These are phyloP conservation scores for Eriosoma lanigerum DNA, from an alignment of 1,140 invertebrate genomes.

Conservation along the genomic window DNA sequence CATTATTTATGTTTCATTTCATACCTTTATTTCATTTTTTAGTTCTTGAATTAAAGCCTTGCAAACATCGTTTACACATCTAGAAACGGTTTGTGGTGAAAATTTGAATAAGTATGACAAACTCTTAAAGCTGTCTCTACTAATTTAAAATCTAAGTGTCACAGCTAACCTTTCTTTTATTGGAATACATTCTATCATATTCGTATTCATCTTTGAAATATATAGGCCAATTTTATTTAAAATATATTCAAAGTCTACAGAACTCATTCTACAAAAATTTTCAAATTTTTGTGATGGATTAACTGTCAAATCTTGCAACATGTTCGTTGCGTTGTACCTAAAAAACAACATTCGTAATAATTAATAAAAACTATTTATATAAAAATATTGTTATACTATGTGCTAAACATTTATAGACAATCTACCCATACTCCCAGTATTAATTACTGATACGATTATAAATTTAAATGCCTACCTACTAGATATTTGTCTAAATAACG, in stretches of 20 bases:
- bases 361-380: too few species aligned
- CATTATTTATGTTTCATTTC: too few species aligned
- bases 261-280: conserved; percentile 28
- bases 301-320: neutral
- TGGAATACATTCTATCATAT: neutral
- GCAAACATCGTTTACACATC: neutral
- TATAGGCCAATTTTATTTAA: conserved; percentile 5
- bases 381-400: too few species aligned
- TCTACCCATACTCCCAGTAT: too few species aligned
- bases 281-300: neutral
- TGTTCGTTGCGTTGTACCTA: too few species aligned
- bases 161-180: conserved; percentile 23
- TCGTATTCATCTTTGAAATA: neutral
- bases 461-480: too few species aligned
- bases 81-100: neutral
- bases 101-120: conserved; percentile 12
- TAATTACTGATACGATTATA: too few species aligned
- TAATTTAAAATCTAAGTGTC: neutral
- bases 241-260: neutral
- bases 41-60: neutral
- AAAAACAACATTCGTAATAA: too few species aligned
- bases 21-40: conserved; percentile 10
- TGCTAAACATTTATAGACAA: too few species aligned
- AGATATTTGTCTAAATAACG: too few species aligned
- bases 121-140: neutral